Base-by-base conservation (phyloP, 2,888 invertebrate genomes). In the Latrodectus hesperus region DNA sequence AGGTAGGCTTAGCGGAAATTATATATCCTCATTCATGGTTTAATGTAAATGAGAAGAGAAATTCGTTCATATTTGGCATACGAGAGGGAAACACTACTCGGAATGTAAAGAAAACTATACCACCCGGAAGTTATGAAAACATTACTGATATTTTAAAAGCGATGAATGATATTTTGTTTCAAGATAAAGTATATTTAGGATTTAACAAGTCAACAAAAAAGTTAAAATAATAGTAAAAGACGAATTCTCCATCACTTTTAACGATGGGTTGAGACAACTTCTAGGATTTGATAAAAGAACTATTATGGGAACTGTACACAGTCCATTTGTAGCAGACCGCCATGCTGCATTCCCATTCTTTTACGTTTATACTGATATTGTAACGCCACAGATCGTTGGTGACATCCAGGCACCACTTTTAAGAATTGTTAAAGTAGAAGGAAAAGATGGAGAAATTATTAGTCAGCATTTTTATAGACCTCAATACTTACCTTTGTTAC, bases 321-420 rank as follows among this genome's bases (percentile, higher is more conserved):
- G 84, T 16, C 10, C 52, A n/a, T 80, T 60, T 26, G 75, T 75
- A 0, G 80, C 64, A 8, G 70, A 86, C 49, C 52, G 67, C 1
- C 17, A 60, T 2, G 17, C 55, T 11, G n/a, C 55, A 0, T 52
- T 73, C 49, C 26, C 49, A 53, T 49, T 76, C 14, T 74, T 91
- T 74, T 90, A 70, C 83, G 77, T 91, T 65, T 90, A 90, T 84
- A 88, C 89, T 22, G 90, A 91, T 76, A 84, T 91, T 12, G 89
- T 90, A 1, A 89, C 90, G 74, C 90, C 90, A 16, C 67, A 55
- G 38, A 26, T 80, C 0, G 86, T 75, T 5, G 91, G 91, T n/a
- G 90, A 91, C 77, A 81, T 85, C 10, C 67, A 90, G 65, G 89
- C 90, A 12, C 88, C 90, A 9, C 88, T 91, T 14, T 38, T 91